phyloP scores from a whole-genome alignment of 2,113 vertebrate species.

The Mixornis gularis region DNA sequence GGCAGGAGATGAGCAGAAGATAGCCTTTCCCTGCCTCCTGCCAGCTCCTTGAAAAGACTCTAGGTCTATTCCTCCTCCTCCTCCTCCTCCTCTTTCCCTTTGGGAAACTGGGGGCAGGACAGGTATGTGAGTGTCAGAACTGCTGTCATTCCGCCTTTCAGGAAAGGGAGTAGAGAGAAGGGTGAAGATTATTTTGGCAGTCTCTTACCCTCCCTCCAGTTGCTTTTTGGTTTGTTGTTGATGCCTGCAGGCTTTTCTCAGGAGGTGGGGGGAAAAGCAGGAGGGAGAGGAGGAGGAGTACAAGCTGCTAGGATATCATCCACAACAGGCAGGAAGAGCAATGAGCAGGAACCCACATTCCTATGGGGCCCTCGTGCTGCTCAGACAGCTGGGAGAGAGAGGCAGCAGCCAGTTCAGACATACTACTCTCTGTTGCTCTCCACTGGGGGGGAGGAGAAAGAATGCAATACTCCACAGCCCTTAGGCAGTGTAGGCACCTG shows the following conservation, averaged over 20 bases:
- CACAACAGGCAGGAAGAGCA: slow-evolving; percentile 44
- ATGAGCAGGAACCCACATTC: slow-evolving; percentile 42
- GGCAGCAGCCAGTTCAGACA: neutral
- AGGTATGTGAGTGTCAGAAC: neutral
- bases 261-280: neutral
- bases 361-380: neutral
- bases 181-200: slow-evolving; percentile 57
- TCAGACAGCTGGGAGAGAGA: slow-evolving; percentile 24
- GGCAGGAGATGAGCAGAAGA: slow-evolving; percentile 14
- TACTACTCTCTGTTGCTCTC: slow-evolving; percentile 40
- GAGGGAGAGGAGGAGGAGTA: slow-evolving; percentile 20
- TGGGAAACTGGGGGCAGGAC: slow-evolving; percentile 14
- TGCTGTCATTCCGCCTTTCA: neutral
- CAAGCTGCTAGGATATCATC: slow-evolving; percentile 47
- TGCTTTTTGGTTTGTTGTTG: slow-evolving; percentile 62
- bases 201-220: slow-evolving; percentile 48
- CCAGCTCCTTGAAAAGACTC: slow-evolving; percentile 29
- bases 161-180: slow-evolving; percentile 31
- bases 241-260: slow-evolving; percentile 46
- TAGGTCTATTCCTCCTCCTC: neutral
- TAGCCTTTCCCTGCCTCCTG: slow-evolving; percentile 48
- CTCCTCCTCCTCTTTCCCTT: slow-evolving; percentile 19
- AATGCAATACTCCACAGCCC: slow-evolving; percentile 21
- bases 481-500: neutral
- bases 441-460: neutral